Conservation (phyloP, 2,888 invertebrate species). For the Acholoe squamosa region DNA sequence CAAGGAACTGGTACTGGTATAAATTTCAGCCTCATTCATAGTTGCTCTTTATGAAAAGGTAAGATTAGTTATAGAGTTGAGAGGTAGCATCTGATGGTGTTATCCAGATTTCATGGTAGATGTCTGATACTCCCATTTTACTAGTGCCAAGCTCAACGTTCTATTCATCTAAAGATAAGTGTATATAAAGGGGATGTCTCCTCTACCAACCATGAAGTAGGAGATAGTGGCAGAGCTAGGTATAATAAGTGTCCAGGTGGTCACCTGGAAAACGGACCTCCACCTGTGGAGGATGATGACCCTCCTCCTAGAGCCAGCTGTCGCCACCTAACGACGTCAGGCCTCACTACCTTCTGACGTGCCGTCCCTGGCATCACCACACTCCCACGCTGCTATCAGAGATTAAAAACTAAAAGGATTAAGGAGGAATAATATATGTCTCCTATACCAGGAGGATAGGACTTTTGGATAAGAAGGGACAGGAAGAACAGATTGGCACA, state of each 20-base stretch:
- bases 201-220: too few relatives aligned
- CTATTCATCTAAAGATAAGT: too few relatives aligned
- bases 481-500: neutral
- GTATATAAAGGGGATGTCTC: too few relatives aligned
- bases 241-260: constrained; percentile 41
- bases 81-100: too few relatives aligned
- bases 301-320: neutral
- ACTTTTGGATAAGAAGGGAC: neutral
- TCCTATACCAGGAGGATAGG: neutral
- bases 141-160: too few relatives aligned
- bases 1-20: too few relatives aligned
- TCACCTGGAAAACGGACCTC: constrained; percentile 36
- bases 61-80: too few relatives aligned
- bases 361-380: neutral
- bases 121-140: too few relatives aligned
- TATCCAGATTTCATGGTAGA: too few relatives aligned
- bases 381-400: neutral
- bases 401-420: too few relatives aligned
- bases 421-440: neutral
- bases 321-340: constrained; percentile 19
- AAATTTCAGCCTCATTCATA: too few relatives aligned
- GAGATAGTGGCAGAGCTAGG: neutral
- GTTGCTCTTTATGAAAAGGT: too few relatives aligned
- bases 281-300: neutral
- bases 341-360: constrained; percentile 10